These are phyloP conservation scores for Grus americana DNA, from an alignment of 2,113 vertebrate genomes.

Conservation along the genomic window DNA sequence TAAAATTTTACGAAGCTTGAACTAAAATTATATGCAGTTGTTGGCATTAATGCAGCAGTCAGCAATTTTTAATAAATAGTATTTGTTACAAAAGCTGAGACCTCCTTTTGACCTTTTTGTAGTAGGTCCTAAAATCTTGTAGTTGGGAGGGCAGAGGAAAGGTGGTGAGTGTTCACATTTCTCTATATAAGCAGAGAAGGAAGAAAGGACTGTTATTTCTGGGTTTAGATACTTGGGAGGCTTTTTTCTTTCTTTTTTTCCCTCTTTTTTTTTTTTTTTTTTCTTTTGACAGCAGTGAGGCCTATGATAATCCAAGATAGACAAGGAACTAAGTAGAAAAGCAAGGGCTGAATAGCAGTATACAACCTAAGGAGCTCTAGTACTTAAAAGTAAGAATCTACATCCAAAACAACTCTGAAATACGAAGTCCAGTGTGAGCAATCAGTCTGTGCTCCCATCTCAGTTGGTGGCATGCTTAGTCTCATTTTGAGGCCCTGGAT, in stretches of 20 bases:
- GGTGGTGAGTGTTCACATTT: constrained; percentile 52
- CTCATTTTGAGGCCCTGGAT: not conserved
- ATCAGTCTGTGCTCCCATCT: not conserved
- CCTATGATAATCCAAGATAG: not conserved
- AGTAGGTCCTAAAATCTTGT: constrained; percentile 37
- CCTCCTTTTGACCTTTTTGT: not conserved
- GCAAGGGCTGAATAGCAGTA: not conserved
- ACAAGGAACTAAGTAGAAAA: not conserved
- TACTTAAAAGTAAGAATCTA: not conserved
- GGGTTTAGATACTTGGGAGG: not conserved
- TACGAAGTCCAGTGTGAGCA: not conserved
- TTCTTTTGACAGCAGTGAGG: not conserved
- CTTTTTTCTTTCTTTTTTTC: not conserved
- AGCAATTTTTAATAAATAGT: constrained; percentile 64
- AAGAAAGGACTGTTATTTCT: constrained; percentile 47
- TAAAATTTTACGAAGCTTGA: constrained; percentile 66
- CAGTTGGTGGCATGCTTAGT: not conserved
- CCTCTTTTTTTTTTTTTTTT: not conserved
- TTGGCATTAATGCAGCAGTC: constrained; percentile 68
- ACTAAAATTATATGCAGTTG: constrained; percentile 67
- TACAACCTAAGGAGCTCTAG: not conserved
- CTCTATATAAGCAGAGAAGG: constrained; percentile 1
- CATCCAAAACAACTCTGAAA: not conserved
- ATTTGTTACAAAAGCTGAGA: constrained; percentile 55
- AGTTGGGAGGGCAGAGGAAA: not conserved